Percentiles rank a stretch among this genome's conserved stretches.
Conservation (phyloP, 2,888 invertebrate genomes). For the Sphinx pinastri region DNA sequence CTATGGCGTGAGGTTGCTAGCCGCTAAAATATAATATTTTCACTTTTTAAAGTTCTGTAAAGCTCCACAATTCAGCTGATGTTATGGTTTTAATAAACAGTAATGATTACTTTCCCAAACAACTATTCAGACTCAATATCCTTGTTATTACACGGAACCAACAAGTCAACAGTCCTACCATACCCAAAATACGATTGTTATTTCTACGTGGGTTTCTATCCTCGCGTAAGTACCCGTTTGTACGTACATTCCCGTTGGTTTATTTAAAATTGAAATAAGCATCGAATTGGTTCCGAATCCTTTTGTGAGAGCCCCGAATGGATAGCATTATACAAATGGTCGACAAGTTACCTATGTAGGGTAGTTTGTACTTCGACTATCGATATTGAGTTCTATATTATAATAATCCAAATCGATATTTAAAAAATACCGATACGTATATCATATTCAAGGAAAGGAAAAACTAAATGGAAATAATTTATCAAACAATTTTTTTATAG, state of each 20-base stretch:
- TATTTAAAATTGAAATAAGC: conserved; percentile 32
- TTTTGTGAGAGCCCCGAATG: conserved; percentile 23
- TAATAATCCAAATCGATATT: too few species aligned
- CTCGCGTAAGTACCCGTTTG: neutral
- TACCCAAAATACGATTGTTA: neutral
- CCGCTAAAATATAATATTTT: too few species aligned
- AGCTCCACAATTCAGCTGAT: too few species aligned
- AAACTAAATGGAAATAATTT: too few species aligned
- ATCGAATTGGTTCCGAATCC: conserved; percentile 28
- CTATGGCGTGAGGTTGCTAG: too few species aligned
- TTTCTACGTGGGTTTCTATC: neutral
- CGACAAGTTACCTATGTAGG: conserved; percentile 22
- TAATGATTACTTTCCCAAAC: neutral
- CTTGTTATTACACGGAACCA: neutral
- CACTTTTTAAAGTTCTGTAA: too few species aligned
- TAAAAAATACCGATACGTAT: too few species aligned
- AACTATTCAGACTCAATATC: neutral
- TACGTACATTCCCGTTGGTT: conserved; percentile 25
- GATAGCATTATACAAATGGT: conserved; percentile 27
- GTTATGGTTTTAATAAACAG: too few species aligned
- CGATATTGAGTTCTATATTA: too few species aligned
- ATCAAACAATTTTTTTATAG: too few species aligned
- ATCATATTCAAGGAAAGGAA: too few species aligned
- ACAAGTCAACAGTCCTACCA: neutral
- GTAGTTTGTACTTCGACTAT: too few species aligned